These are phyloP conservation scores for Gavia stellata DNA, from an alignment of 2,113 vertebrate genomes.

Conservation along the genomic window DNA sequence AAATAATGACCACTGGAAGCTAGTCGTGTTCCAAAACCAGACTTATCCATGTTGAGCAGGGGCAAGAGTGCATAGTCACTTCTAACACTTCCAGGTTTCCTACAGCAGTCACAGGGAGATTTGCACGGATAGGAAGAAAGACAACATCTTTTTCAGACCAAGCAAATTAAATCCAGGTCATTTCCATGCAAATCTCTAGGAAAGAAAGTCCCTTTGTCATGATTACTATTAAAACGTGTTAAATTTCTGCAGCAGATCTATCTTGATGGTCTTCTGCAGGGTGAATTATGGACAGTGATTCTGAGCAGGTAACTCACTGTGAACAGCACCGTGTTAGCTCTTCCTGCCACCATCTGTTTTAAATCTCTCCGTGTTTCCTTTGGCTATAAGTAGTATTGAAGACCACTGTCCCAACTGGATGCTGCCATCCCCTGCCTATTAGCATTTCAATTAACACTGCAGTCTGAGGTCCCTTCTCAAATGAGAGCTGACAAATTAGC, in stretches of 20 bases:
- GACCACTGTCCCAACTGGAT: neutral
- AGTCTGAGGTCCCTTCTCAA: neutral
- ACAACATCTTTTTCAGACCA: neutral
- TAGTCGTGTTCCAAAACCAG: neutral
- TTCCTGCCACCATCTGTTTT: neutral
- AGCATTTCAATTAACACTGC: slow-evolving; percentile 19
- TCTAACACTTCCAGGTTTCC: neutral
- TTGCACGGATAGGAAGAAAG: neutral
- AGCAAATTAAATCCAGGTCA: neutral
- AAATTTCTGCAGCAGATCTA: neutral
- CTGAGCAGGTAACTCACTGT: neutral
- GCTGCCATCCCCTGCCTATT: neutral
- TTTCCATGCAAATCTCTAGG: neutral
- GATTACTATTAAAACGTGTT: neutral
- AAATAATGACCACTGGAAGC: neutral
- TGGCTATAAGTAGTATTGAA: neutral
- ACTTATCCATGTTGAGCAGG: neutral
- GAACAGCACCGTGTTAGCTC: neutral
- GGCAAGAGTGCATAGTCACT: neutral
- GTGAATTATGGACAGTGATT: neutral
- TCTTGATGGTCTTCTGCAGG: neutral
- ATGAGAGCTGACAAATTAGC: slow-evolving; percentile 22
- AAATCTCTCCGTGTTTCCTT: neutral
- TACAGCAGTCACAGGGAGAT: neutral
- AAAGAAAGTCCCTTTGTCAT: neutral